These are phyloP conservation scores for Sebastes taczanowskii DNA, from an alignment of 2,797 vertebrate species.

Conservation along the genomic window DNA sequence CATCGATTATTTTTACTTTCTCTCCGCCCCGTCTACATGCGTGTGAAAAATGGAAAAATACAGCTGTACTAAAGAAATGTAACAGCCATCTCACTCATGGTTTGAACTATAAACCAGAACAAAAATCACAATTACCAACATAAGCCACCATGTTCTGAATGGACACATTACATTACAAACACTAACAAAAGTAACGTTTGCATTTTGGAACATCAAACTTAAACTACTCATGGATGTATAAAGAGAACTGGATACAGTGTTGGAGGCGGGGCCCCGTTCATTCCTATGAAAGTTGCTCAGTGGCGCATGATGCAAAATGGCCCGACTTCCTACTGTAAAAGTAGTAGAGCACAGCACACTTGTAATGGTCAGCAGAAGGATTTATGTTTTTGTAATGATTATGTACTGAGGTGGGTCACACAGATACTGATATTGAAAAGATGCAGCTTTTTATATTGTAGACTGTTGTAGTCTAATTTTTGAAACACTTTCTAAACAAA, in stretches of 20 bases:
- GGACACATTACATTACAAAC: too few relatives aligned
- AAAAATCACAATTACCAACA: too few relatives aligned
- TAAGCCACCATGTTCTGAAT: too few relatives aligned
- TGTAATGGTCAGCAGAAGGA: neutral
- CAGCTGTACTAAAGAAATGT: too few relatives aligned
- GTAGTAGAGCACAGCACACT: neutral
- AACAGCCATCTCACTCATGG: too few relatives aligned
- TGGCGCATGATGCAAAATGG: neutral
- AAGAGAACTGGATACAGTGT: neutral
- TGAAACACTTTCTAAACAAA: neutral
- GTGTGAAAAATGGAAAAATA: too few relatives aligned
- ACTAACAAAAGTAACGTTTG: neutral
- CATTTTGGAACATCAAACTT: neutral
- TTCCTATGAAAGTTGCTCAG: neutral
- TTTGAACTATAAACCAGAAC: too few relatives aligned
- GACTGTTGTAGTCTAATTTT: neutral
- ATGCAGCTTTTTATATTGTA: neutral
- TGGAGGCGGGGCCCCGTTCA: neutral
- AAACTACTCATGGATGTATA: neutral
- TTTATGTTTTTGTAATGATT: neutral
- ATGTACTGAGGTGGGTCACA: neutral
- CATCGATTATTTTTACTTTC: neutral
- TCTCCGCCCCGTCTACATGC: accelerated
- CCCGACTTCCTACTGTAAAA: neutral
- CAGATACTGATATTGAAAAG: neutral